Percentiles rank a stretch among this genome's conserved stretches.
These are phyloP conservation scores for Cerceris ruficornis DNA, from an alignment of 2,888 invertebrate genomes.

Conservation along the genomic window DNA sequence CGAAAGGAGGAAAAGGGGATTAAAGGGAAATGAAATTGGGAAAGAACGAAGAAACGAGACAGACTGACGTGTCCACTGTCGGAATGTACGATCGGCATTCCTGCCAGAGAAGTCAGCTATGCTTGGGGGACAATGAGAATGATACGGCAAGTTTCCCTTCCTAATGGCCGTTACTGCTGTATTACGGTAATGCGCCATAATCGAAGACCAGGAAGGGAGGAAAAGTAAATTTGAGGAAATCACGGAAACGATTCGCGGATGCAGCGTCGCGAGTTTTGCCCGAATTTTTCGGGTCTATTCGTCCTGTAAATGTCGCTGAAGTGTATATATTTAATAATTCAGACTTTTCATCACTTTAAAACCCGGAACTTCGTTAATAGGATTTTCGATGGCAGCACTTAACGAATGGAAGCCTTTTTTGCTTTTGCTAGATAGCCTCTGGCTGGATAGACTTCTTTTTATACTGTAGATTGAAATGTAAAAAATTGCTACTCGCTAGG, in stretches of 20 bases:
- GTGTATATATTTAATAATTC: not conserved
- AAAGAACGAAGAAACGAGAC: slow-evolving; percentile 15
- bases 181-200: slow-evolving; percentile 55
- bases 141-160: slow-evolving; percentile 50
- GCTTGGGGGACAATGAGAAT: slow-evolving; percentile 51
- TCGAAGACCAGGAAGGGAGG: slow-evolving; percentile 17
- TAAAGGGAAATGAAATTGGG: slow-evolving; percentile 12
- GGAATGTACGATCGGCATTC: slow-evolving; percentile 39
- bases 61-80: slow-evolving; percentile 1
- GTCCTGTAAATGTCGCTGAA: not conserved
- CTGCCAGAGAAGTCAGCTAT: slow-evolving; percentile 21
- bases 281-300: no score
- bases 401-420: no score
- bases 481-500: no score
- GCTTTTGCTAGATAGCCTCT: no score
- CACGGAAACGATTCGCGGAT: not conserved
- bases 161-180: slow-evolving; percentile 55
- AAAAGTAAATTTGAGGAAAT: not conserved
- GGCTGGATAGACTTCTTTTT: no score
- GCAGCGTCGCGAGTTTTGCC: not conserved
- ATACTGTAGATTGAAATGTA: no score
- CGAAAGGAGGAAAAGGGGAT: slow-evolving; percentile 18
- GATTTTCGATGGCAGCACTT: no score
- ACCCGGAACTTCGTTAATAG: no score
- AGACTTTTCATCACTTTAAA: no score